Base-by-base conservation (phyloP, 2,797 vertebrate species). In the Avahi laniger region DNA sequence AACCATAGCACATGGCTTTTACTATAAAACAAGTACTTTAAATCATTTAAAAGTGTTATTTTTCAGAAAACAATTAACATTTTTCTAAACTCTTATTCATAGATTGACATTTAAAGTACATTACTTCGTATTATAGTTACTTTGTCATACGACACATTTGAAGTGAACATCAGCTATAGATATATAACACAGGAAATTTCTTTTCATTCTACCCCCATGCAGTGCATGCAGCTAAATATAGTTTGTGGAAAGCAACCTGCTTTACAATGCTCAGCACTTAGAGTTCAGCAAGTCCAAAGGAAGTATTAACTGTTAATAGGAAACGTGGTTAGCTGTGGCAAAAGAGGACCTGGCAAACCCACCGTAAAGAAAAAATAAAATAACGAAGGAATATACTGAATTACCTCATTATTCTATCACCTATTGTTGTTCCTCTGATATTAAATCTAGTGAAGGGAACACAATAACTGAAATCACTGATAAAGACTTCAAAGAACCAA, bases 331-430 rank as follows among this genome's bases (percentile, higher is more conserved):
- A 98, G 96, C 95, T 46, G 91, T 59, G 96, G 97, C 95, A 97
- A 98, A 73, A 95, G 96, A 98, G 92, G 95, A 93, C 97, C 98
- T 98, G 93, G 97, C 90, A 98, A 98, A 98, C 96, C 97, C 97
- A 97, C 94, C 94, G 96, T 93, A 97, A 0, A 67, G 96, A 96
- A 98, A 97, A 83, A 97, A 96, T 93, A 85, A 95, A 95, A 82
- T 72, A 94, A 82, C 65, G 97, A 98, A 98, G 96, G 97, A 98
- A 97, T 97, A 98, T 85, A 97, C 98, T 98, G 97, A 97, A 98
- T 99, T 99, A 99, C 99, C 99, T 99, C 99, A 99, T 99, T 99
- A 99, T 99, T 99, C 99, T 99, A 99, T 99, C 99, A 99, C 99
- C 99, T 99, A 99, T 99, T 98, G 99, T 99, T 98, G 99, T 99